These are phyloP conservation scores for Aptenodytes patagonicus DNA, from an alignment of 2,113 vertebrate genomes.

Conservation along the genomic window DNA sequence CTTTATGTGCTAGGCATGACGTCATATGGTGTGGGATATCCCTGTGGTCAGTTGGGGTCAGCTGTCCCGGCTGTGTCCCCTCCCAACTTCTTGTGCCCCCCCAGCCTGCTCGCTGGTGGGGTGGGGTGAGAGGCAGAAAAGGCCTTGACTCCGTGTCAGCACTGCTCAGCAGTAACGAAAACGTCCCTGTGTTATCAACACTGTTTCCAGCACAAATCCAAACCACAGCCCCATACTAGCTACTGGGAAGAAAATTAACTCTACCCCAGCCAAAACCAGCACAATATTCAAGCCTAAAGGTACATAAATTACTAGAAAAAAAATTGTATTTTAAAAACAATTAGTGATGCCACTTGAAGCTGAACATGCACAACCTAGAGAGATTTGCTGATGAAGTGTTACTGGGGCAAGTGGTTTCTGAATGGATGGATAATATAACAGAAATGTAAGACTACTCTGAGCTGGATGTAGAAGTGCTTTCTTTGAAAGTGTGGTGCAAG, in stretches of 20 bases:
- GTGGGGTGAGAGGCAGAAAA: too few species aligned
- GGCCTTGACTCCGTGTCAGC: too few species aligned
- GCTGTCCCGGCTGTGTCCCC: too few species aligned
- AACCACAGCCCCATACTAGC: background rate
- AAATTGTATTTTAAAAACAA: background rate
- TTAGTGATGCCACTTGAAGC: background rate
- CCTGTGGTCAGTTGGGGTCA: too few species aligned
- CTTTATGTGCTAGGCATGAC: too few species aligned
- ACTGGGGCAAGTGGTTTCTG: background rate
- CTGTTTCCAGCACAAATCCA: background rate
- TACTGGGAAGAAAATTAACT: background rate
- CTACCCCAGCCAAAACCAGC: background rate
- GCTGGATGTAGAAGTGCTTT: background rate
- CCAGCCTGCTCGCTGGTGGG: too few species aligned
- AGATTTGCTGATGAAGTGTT: background rate
- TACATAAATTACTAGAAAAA: background rate
- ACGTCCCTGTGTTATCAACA: too few species aligned
- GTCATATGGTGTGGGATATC: too few species aligned
- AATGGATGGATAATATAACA: background rate
- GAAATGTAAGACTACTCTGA: background rate
- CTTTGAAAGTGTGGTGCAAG: background rate
- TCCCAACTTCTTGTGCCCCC: too few species aligned
- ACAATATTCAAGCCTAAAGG: constrained; percentile 2
- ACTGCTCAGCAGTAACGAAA: too few species aligned
- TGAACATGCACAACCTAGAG: background rate